Evolutionary conservation across 2,888 invertebrate species (phyloP), one percentile per base, ranked within the genome.

Genomic region (Hirtodrosophila cameraria): DNA sequence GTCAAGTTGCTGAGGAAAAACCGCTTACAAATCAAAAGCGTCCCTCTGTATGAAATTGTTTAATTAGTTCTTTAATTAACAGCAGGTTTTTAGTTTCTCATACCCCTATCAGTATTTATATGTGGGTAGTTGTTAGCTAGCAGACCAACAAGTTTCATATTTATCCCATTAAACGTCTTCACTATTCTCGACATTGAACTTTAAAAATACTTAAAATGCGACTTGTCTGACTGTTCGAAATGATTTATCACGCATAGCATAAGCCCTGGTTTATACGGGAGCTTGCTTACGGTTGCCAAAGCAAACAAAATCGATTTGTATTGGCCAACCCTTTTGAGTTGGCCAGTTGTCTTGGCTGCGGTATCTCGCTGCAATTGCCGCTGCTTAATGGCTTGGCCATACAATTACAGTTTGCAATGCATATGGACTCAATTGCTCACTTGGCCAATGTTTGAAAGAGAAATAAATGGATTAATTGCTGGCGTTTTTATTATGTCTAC

Each of bases 381-480:
- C 35, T 49, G 16, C 41, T 20, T 38, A 69, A 41, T 59, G 39
- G 30, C 20, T 23, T 12, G 38, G 35, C 7, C 41, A 48, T 46
- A 39, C 43, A 50, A 61, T 52, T 68, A 49, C 62, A 65, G 46
- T 48, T n/a, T 52, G 72, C 33, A 43, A 59, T 62, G 48, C 58
- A 45, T 33, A 52, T 46, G 13, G 12, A 61, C 20, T 38, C 38
- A 31, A 42, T 57, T 16, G 60, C 49, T 52, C 46, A 57, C 59
- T 80, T 76, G 77, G 75, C 73, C 77, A 80, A 80, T 72, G 54
- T 55, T 36, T 73, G 60, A 53, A 53, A 62, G 52, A 27, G 42
- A 45, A 67, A 71, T 62, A 82, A 75, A 75, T 81, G 55, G 63
- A 66, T 85, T 81, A 75, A 71, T 82, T 76, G 63, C 42, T 28